A percentile compares a stretch with the other conserved stretches of the same genome.
These are phyloP conservation scores for Oreortyx pictus DNA, from an alignment of 2,797 vertebrate genomes.

Conservation along the genomic window DNA sequence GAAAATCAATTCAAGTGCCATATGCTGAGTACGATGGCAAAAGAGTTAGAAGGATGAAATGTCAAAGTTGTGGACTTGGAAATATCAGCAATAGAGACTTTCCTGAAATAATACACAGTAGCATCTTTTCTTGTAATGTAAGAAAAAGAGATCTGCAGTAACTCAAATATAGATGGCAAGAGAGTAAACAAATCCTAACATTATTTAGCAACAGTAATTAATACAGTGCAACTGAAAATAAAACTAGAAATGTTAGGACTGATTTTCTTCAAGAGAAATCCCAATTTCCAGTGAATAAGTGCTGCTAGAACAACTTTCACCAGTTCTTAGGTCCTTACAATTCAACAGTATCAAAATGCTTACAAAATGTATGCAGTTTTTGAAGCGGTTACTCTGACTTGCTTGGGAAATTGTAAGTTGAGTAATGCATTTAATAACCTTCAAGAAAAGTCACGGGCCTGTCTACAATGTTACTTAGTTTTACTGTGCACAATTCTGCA, in stretches of 20 bases:
- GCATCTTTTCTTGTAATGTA: neutral
- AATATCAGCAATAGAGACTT: neutral
- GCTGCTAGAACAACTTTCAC: neutral
- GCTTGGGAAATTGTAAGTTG: neutral
- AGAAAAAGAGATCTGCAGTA: neutral
- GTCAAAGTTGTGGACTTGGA: neutral
- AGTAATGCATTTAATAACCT: neutral
- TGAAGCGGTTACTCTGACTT: neutral
- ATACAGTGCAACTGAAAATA: neutral
- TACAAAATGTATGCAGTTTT: neutral
- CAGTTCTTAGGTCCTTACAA: neutral
- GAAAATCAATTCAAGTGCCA: neutral
- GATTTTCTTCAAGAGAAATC: neutral
- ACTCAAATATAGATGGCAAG: neutral
- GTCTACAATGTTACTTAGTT: neutral
- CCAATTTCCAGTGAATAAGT: neutral
- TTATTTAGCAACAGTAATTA: neutral
- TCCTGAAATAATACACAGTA: neutral
- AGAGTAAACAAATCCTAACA: neutral
- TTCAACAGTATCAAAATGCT: neutral
- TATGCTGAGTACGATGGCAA: accelerated
- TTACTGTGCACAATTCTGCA: neutral
- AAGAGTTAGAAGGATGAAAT: neutral
- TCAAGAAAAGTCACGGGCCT: neutral
- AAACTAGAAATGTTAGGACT: neutral